phyloP scores from a whole-genome alignment of 2,888 invertebrate genomes.

The Agrotis segetum region DNA sequence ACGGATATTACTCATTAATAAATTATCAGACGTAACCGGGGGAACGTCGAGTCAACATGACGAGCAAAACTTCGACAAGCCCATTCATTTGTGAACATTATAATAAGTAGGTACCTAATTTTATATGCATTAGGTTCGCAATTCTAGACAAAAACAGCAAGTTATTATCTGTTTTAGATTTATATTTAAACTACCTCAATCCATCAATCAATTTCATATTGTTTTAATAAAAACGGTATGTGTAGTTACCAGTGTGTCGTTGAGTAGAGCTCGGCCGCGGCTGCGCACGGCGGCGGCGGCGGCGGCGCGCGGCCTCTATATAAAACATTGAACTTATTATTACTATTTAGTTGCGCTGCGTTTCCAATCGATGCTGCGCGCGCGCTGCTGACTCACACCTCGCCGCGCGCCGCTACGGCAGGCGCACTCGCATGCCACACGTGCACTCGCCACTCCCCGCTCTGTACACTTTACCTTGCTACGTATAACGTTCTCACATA shows the following conservation, averaged over 20 bases:
- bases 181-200: slow-evolving; percentile 9
- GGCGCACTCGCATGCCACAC: no score
- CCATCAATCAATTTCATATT: slow-evolving; percentile 28
- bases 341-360: slow-evolving; percentile 15
- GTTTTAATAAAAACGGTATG: slow-evolving; percentile 17
- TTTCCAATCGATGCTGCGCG: slow-evolving; percentile 6
- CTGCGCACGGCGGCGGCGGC: background rate
- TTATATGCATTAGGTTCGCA: background rate
- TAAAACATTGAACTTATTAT: slow-evolving; percentile 4
- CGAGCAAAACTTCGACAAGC: background rate
- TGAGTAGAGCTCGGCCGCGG: background rate
- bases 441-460: no score
- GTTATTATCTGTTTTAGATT: slow-evolving; percentile 6
- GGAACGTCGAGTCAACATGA: background rate
- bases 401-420: background rate
- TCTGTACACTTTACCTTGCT: no score
- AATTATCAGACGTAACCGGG: background rate
- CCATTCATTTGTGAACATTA: background rate
- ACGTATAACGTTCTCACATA: no score
- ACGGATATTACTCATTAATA: background rate
- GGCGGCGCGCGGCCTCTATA: background rate
- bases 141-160: slow-evolving; percentile 13
- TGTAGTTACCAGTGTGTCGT: slow-evolving; percentile 7
- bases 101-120: background rate
- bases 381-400: background rate